Conservation (phyloP, 2,888 invertebrate genomes). For the Scaptomyza tumidula region DNA sequence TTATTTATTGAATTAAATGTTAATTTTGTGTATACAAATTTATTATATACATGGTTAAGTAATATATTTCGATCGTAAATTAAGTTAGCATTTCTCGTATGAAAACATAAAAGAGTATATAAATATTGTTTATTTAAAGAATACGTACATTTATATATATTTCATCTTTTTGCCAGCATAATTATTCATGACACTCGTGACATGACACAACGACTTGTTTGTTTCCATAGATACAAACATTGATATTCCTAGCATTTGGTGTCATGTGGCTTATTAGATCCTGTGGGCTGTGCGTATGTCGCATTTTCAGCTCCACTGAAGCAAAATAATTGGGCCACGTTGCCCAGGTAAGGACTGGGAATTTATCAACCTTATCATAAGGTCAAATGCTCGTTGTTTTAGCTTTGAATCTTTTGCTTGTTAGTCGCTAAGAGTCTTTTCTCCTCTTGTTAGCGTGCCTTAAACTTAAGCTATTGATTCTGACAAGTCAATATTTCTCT, state of each 20-base stretch:
- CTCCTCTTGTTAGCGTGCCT: constrained; percentile 32
- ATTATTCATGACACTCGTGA: constrained; percentile 58
- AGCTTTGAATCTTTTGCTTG: constrained; percentile 21
- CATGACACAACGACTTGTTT: constrained; percentile 43
- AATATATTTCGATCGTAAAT: too few species aligned
- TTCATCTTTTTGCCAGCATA: constrained; percentile 34
- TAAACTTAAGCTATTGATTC: constrained; percentile 52
- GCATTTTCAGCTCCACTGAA: constrained; percentile 74
- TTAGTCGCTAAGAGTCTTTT: constrained; percentile 14
- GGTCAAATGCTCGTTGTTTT: constrained; percentile 32
- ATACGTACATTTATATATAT: neutral
- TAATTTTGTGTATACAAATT: neutral
- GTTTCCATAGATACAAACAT: constrained; percentile 31
- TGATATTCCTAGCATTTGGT: constrained; percentile 12
- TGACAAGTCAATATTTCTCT: constrained; percentile 17
- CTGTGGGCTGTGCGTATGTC: constrained; percentile 41
- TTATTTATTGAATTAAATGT: neutral
- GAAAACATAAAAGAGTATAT: constrained; percentile 9
- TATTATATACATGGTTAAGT: too few species aligned
- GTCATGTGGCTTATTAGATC: constrained; percentile 66
- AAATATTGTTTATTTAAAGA: neutral
- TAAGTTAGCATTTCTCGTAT: too few species aligned
- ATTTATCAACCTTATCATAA: constrained; percentile 11
- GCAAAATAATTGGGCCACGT: constrained; percentile 73
- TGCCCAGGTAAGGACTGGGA: constrained; percentile 38